Conservation (phyloP, 2,888 invertebrate species). For the Cancer borealis region DNA sequence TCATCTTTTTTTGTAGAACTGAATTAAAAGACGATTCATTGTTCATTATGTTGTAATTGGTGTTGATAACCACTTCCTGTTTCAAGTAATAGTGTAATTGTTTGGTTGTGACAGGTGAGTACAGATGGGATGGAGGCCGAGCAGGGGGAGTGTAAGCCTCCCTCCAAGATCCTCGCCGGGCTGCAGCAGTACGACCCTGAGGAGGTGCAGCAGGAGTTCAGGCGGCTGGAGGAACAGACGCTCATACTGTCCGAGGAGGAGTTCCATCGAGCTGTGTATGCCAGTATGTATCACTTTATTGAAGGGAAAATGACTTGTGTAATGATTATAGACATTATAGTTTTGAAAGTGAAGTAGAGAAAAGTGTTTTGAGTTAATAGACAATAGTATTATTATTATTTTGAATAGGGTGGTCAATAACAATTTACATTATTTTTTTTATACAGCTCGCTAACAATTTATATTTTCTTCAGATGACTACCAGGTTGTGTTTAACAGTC, state of each 20-base stretch:
- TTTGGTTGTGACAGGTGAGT: too few relatives aligned
- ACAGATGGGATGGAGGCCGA: too few relatives aligned
- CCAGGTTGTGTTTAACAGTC: slow-evolving; percentile 37
- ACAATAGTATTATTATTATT: too few relatives aligned
- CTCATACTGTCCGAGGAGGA: slow-evolving; percentile 27
- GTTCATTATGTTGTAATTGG: too few relatives aligned
- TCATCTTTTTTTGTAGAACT: too few relatives aligned
- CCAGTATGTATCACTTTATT: neutral
- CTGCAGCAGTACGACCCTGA: slow-evolving; percentile 28
- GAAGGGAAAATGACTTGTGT: neutral
- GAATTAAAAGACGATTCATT: too few relatives aligned
- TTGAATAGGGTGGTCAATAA: too few relatives aligned
- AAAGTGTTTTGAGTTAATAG: neutral
- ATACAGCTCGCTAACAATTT: neutral
- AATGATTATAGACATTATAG: too few relatives aligned
- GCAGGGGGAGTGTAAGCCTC: neutral
- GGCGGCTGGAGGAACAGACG: neutral
- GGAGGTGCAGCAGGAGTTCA: slow-evolving; percentile 11
- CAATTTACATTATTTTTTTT: too few relatives aligned
- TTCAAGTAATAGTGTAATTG: too few relatives aligned
- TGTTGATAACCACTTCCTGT: too few relatives aligned
- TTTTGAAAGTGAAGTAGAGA: neutral
- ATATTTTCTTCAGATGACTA: slow-evolving; percentile 53
- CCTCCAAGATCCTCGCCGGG: neutral
- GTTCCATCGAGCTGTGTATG: slow-evolving; percentile 31